Evolutionary conservation across 92 coral and sea anemone species (phyloP).

Genomic region (Porites rus): DNA sequence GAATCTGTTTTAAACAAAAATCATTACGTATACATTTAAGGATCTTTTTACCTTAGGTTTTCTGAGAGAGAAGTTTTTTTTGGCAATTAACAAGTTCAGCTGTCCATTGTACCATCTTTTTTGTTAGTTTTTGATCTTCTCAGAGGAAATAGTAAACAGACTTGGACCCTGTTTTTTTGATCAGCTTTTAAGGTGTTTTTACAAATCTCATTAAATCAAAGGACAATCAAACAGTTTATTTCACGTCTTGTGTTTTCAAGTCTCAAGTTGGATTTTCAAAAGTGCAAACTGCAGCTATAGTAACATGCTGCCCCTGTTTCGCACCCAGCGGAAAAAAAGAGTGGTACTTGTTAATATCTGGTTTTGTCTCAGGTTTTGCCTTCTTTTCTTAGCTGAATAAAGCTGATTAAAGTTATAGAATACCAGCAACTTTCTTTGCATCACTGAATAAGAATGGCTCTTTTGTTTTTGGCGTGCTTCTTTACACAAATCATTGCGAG

Average conservation of each 20-base stretch:
- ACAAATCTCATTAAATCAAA: not conserved
- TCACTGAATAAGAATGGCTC: too few species aligned
- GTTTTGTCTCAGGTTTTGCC: not conserved
- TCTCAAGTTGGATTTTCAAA: not conserved
- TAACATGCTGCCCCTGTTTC: not conserved
- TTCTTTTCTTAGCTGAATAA: too few species aligned
- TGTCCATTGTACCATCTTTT: constrained; percentile 22
- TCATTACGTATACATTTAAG: not conserved
- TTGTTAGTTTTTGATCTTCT: constrained; percentile 2
- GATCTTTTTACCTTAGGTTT: not conserved
- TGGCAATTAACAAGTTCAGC: constrained; percentile 26
- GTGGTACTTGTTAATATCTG: not conserved
- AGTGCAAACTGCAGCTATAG: not conserved
- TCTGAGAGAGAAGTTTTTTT: constrained; percentile 13
- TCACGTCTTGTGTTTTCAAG: not conserved
- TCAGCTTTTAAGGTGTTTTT: constrained; percentile 13
- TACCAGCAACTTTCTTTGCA: too few species aligned
- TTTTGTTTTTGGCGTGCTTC: too few species aligned
- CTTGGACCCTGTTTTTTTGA: constrained; percentile 1
- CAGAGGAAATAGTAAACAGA: constrained; percentile 8
- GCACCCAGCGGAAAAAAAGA: not conserved
- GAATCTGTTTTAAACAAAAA: not conserved
- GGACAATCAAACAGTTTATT: not conserved
- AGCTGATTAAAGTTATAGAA: too few species aligned
- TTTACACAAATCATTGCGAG: too few species aligned